Conservation (phyloP, 2,797 vertebrate genomes). For the Aphelocoma californica region DNA sequence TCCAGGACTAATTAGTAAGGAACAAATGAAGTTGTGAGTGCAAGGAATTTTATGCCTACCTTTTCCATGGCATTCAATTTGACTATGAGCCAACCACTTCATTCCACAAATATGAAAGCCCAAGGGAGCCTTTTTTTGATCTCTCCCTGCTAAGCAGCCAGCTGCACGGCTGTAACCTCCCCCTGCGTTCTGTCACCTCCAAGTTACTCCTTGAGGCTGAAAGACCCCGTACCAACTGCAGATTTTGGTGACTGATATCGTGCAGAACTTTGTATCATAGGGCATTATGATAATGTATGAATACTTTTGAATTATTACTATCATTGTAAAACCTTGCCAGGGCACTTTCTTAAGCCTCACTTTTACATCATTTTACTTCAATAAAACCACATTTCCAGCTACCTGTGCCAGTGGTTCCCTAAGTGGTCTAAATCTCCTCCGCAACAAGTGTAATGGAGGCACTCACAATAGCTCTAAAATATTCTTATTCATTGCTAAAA, state of each 20-base stretch:
- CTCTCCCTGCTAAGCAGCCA: neutral
- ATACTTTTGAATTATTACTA: neutral
- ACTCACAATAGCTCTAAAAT: neutral
- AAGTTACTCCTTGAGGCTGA: neutral
- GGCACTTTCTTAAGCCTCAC: neutral
- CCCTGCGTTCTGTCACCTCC: neutral
- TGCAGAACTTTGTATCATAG: neutral
- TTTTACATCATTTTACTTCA: neutral
- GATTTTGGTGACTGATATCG: neutral
- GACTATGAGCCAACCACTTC: neutral
- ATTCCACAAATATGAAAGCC: neutral
- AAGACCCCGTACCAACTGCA: neutral
- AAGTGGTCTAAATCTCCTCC: neutral
- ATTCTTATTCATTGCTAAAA: neutral
- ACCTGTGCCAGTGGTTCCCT: neutral
- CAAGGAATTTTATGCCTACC: neutral
- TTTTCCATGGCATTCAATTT: neutral
- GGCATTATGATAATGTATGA: neutral
- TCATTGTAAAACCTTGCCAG: neutral
- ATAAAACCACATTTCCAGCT: neutral
- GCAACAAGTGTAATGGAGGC: neutral
- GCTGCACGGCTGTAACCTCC: rapidly evolving
- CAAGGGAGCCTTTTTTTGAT: neutral
- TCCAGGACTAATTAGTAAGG: neutral
- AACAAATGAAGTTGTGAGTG: neutral